Evolutionary conservation across 1,140 invertebrate species (phyloP).

Genomic region (Cotesia glomerata): DNA sequence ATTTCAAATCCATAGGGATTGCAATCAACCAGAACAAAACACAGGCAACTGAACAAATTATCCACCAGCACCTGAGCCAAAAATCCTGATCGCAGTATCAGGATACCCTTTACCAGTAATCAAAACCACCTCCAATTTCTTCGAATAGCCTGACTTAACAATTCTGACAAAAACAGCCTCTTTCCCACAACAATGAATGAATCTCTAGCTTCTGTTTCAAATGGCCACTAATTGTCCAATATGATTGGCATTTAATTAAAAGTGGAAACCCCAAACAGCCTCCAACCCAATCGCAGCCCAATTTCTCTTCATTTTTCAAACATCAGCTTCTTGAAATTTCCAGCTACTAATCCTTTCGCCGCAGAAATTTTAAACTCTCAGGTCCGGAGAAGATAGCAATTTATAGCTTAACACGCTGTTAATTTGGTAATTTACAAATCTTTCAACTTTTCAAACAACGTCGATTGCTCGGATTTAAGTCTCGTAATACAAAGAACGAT

Average conservation of each 20-base stretch:
- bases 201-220: slow-evolving; percentile 68
- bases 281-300: slow-evolving; percentile 68
- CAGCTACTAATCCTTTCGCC: slow-evolving; percentile 81
- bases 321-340: slow-evolving; percentile 73
- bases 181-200: slow-evolving; percentile 88
- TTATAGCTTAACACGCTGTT: slow-evolving; percentile 74
- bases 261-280: slow-evolving; percentile 74
- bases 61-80: slow-evolving; percentile 75
- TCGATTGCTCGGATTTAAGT: slow-evolving; percentile 37
- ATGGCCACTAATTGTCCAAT: slow-evolving; percentile 63
- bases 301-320: slow-evolving; percentile 64
- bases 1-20: slow-evolving; percentile 93
- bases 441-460: slow-evolving; percentile 29
- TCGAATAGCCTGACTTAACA: slow-evolving; percentile 72
- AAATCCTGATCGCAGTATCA: slow-evolving; percentile 81
- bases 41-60: slow-evolving; percentile 73
- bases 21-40: slow-evolving; percentile 83
- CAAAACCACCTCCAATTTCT: slow-evolving; percentile 72
- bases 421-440: slow-evolving; percentile 68
- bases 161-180: slow-evolving; percentile 89
- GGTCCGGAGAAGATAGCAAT: slow-evolving; percentile 73
- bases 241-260: slow-evolving; percentile 70
- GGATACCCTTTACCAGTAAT: slow-evolving; percentile 95
- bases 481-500: slow-evolving; percentile 48
- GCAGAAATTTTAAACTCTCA: slow-evolving; percentile 79